Conservation (phyloP, 2,888 invertebrate genomes). For the Pandemis heparana region DNA sequence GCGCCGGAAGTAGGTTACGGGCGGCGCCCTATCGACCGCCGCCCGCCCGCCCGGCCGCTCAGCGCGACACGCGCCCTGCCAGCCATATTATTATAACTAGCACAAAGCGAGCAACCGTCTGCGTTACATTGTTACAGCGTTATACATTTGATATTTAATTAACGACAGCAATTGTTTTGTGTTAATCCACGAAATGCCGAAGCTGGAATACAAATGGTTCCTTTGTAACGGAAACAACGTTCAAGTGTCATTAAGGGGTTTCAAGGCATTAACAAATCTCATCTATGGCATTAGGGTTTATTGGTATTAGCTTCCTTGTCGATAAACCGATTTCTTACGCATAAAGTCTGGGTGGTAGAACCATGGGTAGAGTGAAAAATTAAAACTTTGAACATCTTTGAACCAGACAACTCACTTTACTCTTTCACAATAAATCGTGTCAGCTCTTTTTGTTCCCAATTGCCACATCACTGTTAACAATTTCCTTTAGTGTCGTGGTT, state of each 20-base stretch:
- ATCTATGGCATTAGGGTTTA: too few relatives aligned
- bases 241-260: neutral
- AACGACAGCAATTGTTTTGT: neutral
- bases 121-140: constrained; percentile 7
- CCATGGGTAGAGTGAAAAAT: neutral
- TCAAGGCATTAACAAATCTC: too few relatives aligned
- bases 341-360: neutral
- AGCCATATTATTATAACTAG: constrained; percentile 26
- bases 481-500: too few relatives aligned
- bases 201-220: neutral
- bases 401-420: too few relatives aligned
- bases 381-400: too few relatives aligned
- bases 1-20: constrained; percentile 85
- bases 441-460: too few relatives aligned
- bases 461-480: too few relatives aligned
- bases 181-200: neutral
- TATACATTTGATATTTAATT: neutral
- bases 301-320: neutral
- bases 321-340: neutral
- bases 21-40: constrained; percentile 79
- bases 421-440: too few relatives aligned
- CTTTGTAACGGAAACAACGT: neutral
- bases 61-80: constrained; percentile 43
- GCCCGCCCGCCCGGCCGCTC: constrained; percentile 47
- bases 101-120: constrained; percentile 31